These are phyloP conservation scores for Aplysina aerophoba DNA, from an alignment of 37 sponge, comb jelly and placozoan genomes.

Conservation along the genomic window DNA sequence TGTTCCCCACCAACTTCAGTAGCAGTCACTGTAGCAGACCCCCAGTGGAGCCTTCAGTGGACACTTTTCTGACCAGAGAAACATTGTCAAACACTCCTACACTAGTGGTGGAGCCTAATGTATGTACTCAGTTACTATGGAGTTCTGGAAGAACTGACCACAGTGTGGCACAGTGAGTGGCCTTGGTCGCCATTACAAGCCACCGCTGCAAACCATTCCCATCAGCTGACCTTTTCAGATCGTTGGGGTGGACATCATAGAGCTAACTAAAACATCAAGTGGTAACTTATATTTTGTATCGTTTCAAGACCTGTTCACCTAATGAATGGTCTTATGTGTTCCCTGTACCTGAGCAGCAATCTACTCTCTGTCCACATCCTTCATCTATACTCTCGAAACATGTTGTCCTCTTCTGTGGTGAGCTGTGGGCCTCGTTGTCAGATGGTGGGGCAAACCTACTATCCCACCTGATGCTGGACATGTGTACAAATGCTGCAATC, in stretches of 20 bases:
- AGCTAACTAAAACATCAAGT: slow-evolving; percentile 23
- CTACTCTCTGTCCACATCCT: slow-evolving; percentile 37
- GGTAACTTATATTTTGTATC: slow-evolving; percentile 45
- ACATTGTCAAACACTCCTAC: slow-evolving; percentile 14
- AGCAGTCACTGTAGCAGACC: slow-evolving; percentile 23
- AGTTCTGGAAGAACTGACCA: slow-evolving; percentile 38
- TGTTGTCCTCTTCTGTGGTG: slow-evolving; percentile 54
- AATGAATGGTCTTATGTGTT: slow-evolving; percentile 60
- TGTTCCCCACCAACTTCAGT: slow-evolving; percentile 53
- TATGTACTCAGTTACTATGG: slow-evolving; percentile 37
- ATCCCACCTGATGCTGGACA: slow-evolving; percentile 49
- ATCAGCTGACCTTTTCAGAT: slow-evolving; percentile 52
- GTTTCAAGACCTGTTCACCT: slow-evolving; percentile 56
- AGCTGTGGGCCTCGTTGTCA: slow-evolving; percentile 45
- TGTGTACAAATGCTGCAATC: slow-evolving; percentile 28
- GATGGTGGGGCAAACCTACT: slow-evolving; percentile 55
- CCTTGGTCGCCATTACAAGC: neutral
- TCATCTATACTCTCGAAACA: slow-evolving; percentile 38
- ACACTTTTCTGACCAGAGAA: slow-evolving; percentile 56
- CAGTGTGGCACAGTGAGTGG: slow-evolving; percentile 52
- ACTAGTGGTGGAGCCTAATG: slow-evolving; percentile 69
- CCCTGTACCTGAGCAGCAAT: slow-evolving; percentile 57
- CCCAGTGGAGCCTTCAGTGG: slow-evolving; percentile 43
- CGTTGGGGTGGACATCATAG: slow-evolving; percentile 49
- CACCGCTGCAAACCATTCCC: slow-evolving; percentile 59